These are phyloP conservation scores for Liposcelis brunnea DNA, from an alignment of 2,888 invertebrate genomes.

Conservation along the genomic window DNA sequence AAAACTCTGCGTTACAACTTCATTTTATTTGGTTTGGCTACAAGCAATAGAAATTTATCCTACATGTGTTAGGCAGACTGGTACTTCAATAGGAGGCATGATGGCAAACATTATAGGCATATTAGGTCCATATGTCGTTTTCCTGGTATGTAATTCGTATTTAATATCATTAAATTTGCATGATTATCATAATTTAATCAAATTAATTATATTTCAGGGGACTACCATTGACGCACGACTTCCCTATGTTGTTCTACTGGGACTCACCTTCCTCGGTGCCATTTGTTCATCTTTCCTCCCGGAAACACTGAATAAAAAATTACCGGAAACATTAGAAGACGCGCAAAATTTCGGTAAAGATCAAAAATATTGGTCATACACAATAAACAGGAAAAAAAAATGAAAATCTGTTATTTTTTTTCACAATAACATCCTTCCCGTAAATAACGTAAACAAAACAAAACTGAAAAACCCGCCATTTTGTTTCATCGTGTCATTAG, in stretches of 20 bases:
- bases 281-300: constrained; percentile 35
- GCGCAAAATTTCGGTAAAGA: constrained; percentile 37
- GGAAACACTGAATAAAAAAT: constrained; percentile 41
- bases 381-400: neutral
- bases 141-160: constrained; percentile 31
- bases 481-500: neutral
- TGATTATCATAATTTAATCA: no score
- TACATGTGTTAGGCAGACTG: constrained; percentile 45
- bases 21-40: constrained; percentile 39
- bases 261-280: constrained; percentile 29
- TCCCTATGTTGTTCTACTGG: constrained; percentile 27
- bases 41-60: constrained; percentile 49
- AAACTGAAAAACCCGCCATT: neutral
- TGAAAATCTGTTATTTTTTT: no score
- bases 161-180: no score
- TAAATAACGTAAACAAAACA: no score
- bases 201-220: constrained; percentile 24
- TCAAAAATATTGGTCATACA: constrained; percentile 21
- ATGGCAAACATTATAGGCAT: constrained; percentile 35
- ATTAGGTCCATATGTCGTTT: constrained; percentile 41
- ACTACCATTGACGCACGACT: constrained; percentile 27
- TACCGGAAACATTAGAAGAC: constrained; percentile 46
- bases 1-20: constrained; percentile 34
- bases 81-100: constrained; percentile 40
- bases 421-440: no score